Conservation (phyloP, 1,140 invertebrate species). For the Lasaia peninsularis region DNA sequence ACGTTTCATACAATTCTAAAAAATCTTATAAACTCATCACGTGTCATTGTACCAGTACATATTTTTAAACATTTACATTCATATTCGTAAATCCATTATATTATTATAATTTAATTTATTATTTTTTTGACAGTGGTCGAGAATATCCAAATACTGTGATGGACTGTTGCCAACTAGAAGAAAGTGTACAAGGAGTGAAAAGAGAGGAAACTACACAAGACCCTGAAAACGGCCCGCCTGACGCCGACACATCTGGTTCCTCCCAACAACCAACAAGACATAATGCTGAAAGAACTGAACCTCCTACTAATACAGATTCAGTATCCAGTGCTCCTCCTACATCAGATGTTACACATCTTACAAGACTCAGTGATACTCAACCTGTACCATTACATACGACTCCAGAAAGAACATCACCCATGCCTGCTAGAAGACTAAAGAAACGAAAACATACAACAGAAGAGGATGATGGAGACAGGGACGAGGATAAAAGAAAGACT, state of each 20-base stretch:
- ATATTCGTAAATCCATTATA: no score
- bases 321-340: conserved; percentile 58
- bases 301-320: conserved; percentile 49
- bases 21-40: no score
- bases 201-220: conserved; percentile 88
- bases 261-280: conserved; percentile 62
- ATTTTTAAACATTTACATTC: no score
- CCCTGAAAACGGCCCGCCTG: conserved; percentile 90
- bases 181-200: conserved; percentile 86
- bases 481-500: conserved; percentile 77
- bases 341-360: conserved; percentile 64
- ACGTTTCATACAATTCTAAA: no score
- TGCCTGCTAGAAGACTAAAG: conserved; percentile 70
- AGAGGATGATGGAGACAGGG: conserved; percentile 62
- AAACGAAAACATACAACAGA: conserved; percentile 69
- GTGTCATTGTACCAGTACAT: no score
- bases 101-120: not conserved
- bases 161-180: conserved; percentile 94
- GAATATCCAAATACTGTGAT: conserved; percentile 94
- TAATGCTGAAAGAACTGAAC: conserved; percentile 55
- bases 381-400: conserved; percentile 63
- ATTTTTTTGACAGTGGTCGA: conserved; percentile 84
- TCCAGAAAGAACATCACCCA: conserved; percentile 66
- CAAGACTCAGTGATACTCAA: conserved; percentile 64
- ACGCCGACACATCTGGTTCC: conserved; percentile 82